These are phyloP conservation scores for Taphrorychus bicolor DNA, from an alignment of 2,888 invertebrate species.

Conservation along the genomic window DNA sequence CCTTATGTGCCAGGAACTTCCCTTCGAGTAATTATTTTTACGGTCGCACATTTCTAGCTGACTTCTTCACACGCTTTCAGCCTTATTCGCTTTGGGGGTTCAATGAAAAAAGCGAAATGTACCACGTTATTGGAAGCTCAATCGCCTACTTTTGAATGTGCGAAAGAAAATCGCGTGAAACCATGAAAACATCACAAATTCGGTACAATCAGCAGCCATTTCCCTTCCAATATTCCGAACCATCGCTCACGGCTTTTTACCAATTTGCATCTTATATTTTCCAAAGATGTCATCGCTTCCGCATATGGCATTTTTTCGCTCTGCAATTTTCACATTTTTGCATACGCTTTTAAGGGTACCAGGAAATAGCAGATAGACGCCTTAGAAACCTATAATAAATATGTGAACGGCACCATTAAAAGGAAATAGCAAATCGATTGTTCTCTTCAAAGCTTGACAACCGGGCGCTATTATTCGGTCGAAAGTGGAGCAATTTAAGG, in stretches of 20 bases:
- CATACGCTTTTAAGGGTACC: neutral
- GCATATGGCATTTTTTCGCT: conserved; percentile 20
- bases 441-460: conserved; percentile 37
- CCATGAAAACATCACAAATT: neutral
- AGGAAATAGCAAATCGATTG: conserved; percentile 37
- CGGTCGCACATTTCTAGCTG: neutral
- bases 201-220: conserved; percentile 9
- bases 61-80: neutral
- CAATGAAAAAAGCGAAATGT: neutral
- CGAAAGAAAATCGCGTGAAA: neutral
- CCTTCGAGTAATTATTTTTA: conserved; percentile 11
- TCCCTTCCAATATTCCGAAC: conserved; percentile 14
- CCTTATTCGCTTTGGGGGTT: neutral
- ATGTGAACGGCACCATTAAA: too few relatives aligned
- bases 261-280: conserved; percentile 35
- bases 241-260: conserved; percentile 26
- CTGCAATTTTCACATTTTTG: conserved; percentile 5
- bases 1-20: neutral
- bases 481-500: conserved; percentile 34
- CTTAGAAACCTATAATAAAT: too few relatives aligned
- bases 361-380: neutral
- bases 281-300: conserved; percentile 23
- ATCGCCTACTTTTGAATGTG: neutral
- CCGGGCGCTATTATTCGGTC: conserved; percentile 30
- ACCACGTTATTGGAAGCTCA: too few relatives aligned